These are phyloP conservation scores for Brotula barbata DNA, from an alignment of 2,797 vertebrate genomes.

Conservation along the genomic window DNA sequence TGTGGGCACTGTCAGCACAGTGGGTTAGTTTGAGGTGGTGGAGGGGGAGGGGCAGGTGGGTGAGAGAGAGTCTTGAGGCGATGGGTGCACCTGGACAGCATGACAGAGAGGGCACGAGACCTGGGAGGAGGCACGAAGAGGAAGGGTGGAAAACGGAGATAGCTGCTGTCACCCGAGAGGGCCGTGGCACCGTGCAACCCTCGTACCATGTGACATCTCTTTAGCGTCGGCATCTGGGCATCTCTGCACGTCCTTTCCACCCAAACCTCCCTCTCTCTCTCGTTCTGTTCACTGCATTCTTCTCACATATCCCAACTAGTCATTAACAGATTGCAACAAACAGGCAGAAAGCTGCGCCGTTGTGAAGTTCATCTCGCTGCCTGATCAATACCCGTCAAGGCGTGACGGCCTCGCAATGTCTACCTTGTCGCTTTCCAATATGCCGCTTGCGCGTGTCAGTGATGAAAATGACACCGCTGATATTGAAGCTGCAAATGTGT, in stretches of 20 bases:
- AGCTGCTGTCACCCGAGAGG: conserved; percentile 47
- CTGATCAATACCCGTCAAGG: conserved; percentile 57
- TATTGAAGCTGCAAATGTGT: background rate
- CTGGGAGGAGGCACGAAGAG: conserved; percentile 13
- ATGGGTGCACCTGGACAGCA: background rate
- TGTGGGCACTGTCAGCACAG: conserved; percentile 11
- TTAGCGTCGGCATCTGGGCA: conserved; percentile 36
- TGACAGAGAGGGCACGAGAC: conserved; percentile 36
- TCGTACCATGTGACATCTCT: conserved; percentile 46
- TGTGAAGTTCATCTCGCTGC: conserved; percentile 27
- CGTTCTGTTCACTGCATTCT: background rate
- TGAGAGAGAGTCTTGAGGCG: background rate
- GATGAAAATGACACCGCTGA: conserved; percentile 26
- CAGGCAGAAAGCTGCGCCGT: conserved; percentile 3
- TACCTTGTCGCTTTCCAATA: conserved; percentile 45
- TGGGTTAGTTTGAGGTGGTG: conserved; percentile 24
- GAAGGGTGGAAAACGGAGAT: conserved; percentile 50
- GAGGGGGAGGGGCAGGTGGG: conserved; percentile 3
- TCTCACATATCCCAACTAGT: conserved; percentile 11
- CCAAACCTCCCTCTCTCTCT: background rate
- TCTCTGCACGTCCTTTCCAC: conserved; percentile 3
- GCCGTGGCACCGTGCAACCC: background rate
- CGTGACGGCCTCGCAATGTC: conserved; percentile 41
- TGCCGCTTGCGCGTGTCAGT: background rate
- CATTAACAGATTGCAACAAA: conserved; percentile 35